These are phyloP conservation scores for Ambastaia sidthimunki DNA, from an alignment of 2,797 vertebrate genomes.

Conservation along the genomic window DNA sequence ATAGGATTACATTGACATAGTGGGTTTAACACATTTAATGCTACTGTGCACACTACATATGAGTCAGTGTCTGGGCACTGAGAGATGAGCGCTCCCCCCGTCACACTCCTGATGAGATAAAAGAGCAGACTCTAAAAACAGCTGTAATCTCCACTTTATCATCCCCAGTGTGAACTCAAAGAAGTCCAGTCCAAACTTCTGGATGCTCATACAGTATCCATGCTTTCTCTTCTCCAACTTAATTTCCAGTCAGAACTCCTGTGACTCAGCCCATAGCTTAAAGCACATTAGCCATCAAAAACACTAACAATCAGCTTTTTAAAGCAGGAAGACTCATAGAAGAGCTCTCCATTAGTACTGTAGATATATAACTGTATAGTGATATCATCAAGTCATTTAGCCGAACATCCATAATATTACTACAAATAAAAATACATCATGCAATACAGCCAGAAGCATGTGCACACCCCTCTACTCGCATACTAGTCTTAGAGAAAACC, in stretches of 20 bases:
- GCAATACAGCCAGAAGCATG: no score
- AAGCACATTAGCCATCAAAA: background rate
- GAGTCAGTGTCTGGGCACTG: constrained; percentile 30
- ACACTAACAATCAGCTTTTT: no score
- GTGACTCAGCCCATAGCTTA: constrained; percentile 32
- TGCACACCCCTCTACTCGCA: no score
- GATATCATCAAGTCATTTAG: background rate
- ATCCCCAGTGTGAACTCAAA: constrained; percentile 51
- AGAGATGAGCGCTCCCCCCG: constrained; percentile 59
- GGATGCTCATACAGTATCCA: constrained; percentile 23
- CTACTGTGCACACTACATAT: constrained; percentile 41
- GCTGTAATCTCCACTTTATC: constrained; percentile 52
- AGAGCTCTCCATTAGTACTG: background rate
- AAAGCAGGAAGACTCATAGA: background rate
- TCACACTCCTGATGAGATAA: constrained; percentile 63
- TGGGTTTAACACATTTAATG: constrained; percentile 38
- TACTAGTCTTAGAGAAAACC: no score
- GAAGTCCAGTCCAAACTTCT: constrained; percentile 16
- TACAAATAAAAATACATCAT: no score
- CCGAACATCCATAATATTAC: no score
- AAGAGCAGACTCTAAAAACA: constrained; percentile 50
- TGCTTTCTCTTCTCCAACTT: constrained; percentile 33
- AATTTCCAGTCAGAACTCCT: constrained; percentile 36
- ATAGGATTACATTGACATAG: constrained; percentile 9
- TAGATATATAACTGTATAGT: background rate